Percentiles rank a stretch among this genome's conserved stretches.
Conservation (phyloP, 2,113 vertebrate species). For the Theristicus caerulescens region DNA sequence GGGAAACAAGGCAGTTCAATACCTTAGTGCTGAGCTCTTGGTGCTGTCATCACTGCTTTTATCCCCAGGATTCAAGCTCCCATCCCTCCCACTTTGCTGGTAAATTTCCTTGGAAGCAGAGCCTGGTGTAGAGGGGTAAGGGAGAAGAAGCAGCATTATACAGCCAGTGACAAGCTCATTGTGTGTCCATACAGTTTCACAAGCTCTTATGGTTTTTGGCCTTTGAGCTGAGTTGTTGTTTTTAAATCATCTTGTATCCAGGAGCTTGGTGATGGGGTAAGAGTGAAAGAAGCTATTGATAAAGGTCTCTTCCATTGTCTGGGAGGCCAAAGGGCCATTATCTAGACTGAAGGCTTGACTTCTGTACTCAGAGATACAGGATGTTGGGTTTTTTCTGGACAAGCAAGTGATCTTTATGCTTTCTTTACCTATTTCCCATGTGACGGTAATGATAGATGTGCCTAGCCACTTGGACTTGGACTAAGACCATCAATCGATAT, state of each 20-base stretch:
- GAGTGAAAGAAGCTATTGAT: not conserved
- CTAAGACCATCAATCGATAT: not conserved
- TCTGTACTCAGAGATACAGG: not conserved
- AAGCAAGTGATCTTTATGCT: not conserved
- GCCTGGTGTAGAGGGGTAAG: not conserved
- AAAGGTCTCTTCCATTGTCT: not conserved
- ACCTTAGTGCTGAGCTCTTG: accelerated
- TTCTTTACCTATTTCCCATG: not conserved
- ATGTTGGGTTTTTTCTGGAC: not conserved
- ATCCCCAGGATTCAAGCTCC: not conserved
- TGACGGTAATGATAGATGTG: not conserved
- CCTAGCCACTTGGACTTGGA: not conserved
- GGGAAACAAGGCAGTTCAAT: accelerated
- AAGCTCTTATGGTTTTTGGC: not conserved
- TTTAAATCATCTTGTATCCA: not conserved
- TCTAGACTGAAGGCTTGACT: not conserved
- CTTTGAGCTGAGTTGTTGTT: not conserved
- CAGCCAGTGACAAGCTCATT: not conserved
- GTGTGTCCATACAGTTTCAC: not conserved
- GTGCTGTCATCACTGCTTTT: not conserved
- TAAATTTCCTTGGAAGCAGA: not conserved
- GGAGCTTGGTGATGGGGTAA: not conserved
- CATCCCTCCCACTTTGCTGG: not conserved
- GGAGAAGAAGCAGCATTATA: not conserved
- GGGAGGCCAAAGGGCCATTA: not conserved